Evolutionary conservation across 2,113 vertebrate species (phyloP).

Genomic region (Coryphaenoides rupestris): DNA sequence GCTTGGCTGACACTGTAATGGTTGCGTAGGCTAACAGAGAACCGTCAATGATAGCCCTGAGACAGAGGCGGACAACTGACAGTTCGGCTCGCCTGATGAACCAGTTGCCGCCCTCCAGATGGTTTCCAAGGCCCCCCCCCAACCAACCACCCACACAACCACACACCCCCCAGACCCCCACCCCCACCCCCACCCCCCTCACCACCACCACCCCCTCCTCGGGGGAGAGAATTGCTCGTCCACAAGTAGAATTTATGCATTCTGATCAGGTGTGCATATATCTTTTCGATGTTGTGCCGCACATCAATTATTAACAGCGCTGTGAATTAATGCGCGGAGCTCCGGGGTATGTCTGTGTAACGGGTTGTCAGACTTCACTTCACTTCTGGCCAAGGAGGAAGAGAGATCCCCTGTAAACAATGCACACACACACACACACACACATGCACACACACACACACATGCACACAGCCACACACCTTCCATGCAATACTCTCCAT

Average conservation of each 20-base stretch:
- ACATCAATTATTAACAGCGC: constrained; percentile 63
- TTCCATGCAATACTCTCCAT: constrained; percentile 35
- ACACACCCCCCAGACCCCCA: too few species aligned
- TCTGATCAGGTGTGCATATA: constrained; percentile 51
- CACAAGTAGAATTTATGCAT: constrained; percentile 43
- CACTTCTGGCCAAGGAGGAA: constrained; percentile 14
- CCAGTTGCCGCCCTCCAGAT: constrained; percentile 15
- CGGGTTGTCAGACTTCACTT: constrained; percentile 19
- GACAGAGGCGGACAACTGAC: not conserved
- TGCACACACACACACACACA: constrained; percentile 31
- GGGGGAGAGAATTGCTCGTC: constrained; percentile 2
- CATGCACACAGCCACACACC: too few species aligned
- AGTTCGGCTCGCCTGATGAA: not conserved
- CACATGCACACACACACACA: constrained; percentile 19
- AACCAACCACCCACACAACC: too few species aligned
- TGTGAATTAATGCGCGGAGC: constrained; percentile 47
- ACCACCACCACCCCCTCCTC: too few species aligned
- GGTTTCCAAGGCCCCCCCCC: not conserved
- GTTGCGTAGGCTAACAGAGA: too few species aligned
- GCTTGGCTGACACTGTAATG: too few species aligned
- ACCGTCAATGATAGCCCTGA: not conserved
- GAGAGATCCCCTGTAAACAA: constrained; percentile 31
- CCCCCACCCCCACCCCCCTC: too few species aligned
- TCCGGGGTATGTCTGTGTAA: constrained; percentile 26
- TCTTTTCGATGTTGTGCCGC: constrained; percentile 55